A percentile compares a stretch with the other conserved stretches of the same genome.
Evolutionary conservation across 2,888 invertebrate species (phyloP).

Genomic region (Anarsia innoxiella): DNA sequence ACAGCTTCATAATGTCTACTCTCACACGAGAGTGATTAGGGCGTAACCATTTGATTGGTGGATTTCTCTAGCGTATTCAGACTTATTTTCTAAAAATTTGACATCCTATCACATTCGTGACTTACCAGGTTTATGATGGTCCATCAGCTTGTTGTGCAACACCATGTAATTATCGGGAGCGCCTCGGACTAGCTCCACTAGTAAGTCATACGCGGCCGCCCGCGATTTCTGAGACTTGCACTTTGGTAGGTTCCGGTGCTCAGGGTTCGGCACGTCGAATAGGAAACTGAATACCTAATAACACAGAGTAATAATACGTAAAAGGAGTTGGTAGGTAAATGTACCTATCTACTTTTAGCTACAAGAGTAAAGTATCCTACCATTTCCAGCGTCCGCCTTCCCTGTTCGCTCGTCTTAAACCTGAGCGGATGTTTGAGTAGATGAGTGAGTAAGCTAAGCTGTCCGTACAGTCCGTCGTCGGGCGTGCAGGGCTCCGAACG

Average conservation of each 20-base stretch:
- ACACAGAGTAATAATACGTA: too few relatives aligned
- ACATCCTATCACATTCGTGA: too few relatives aligned
- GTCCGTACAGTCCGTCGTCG: conserved; percentile 92
- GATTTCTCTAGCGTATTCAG: too few relatives aligned
- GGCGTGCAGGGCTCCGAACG: conserved; percentile 86
- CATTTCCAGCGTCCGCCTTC: conserved; percentile 79
- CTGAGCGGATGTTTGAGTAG: conserved; percentile 91
- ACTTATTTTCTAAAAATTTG: too few relatives aligned
- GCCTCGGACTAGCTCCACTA: conserved; percentile 90
- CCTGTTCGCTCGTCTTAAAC: conserved; percentile 87
- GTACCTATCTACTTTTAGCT: too few relatives aligned
- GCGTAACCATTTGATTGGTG: too few relatives aligned
- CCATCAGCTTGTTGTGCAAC: conserved; percentile 86
- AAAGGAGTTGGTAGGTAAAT: too few relatives aligned
- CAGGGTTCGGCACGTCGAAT: conserved; percentile 92
- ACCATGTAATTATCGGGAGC: conserved; percentile 90
- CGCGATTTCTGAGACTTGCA: conserved; percentile 94
- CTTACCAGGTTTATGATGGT: conserved; percentile 87
- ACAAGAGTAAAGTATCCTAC: too few relatives aligned
- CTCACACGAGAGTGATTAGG: too few relatives aligned
- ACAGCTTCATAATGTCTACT: too few relatives aligned
- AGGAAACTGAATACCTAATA: too few relatives aligned
- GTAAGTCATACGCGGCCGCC: conserved; percentile 91
- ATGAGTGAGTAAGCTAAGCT: conserved; percentile 90
- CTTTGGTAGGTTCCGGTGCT: conserved; percentile 90